Evolutionary conservation across 2,797 vertebrate genomes (phyloP), one percentile per base, ranked within the genome.

Genomic region (Labeo calbasu): DNA sequence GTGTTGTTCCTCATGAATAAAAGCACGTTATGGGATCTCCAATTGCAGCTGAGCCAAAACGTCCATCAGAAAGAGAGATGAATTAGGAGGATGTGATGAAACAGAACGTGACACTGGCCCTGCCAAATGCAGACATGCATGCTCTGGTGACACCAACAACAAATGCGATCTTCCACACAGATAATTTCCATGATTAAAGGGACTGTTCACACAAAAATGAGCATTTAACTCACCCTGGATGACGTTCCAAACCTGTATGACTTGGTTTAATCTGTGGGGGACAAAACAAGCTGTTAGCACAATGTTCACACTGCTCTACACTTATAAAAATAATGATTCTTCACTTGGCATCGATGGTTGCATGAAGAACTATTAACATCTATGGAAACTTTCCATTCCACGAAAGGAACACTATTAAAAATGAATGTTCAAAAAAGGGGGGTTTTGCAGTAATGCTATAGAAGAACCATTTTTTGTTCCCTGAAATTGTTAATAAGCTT

Each of bases 61-160:
- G 51, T 50, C 50, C 53, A 36, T 76, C 71, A 77, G 25, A 85
- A 50, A 73, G 55, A 72, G 80, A 81, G 43, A 75, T 81, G 53
- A 85, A 81, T 85, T 75, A 61, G 50, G 80, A 82, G 80, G 69
- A 82, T 72, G 69, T 73, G 80, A 82, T 70, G 43, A 59, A 48
- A 72, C 23, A 3, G 69, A 80, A 46, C 61, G 77, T 79, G 77
- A 66, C 48, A 10, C 43, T 21, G 19, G 10, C 43, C 8, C 36
- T 71, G 79, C 79, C 66, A 71, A 81, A 68, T 21, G 36, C 55
- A 59, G 79, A 57, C 83, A 57, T 43, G 77, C 46, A 59, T 50
- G 83, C 55, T 68, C 46, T 55, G n/a, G 48, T 40, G 53, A 77
- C 76, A 77, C 12, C 73, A 65, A 65, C 81, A 55, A 69, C 79